Percentiles rank a stretch among this genome's conserved stretches.
phyloP scores from a whole-genome alignment of 2,797 vertebrate genomes.

The Acropternis orthonyx region DNA sequence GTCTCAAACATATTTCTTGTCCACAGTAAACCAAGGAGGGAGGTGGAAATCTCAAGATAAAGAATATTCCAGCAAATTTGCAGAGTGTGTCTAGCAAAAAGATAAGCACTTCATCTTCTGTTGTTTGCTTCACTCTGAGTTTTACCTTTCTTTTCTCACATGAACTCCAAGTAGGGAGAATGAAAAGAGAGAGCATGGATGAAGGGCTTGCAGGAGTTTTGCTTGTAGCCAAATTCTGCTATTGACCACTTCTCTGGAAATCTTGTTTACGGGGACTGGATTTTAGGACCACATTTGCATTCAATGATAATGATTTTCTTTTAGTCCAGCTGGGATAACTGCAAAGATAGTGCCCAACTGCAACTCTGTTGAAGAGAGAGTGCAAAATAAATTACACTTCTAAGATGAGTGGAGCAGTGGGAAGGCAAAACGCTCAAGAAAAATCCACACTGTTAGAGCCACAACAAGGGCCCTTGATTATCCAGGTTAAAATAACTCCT shows the following conservation, averaged over 20 bases:
- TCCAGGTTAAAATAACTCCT: slow-evolving; percentile 17
- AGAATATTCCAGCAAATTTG: slow-evolving; percentile 6
- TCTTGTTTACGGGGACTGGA: slow-evolving; percentile 1
- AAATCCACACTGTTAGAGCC: neutral
- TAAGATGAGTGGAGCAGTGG: neutral
- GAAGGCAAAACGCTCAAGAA: slow-evolving; percentile 17
- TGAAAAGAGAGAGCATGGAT: neutral
- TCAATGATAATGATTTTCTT: slow-evolving; percentile 57
- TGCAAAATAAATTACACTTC: slow-evolving; percentile 9
- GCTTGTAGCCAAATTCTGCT: slow-evolving; percentile 1
- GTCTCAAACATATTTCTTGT: neutral
- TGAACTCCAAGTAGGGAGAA: neutral
- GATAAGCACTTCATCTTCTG: slow-evolving; percentile 15
- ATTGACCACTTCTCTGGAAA: neutral
- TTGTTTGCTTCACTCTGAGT: neutral
- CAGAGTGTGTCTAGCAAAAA: neutral
- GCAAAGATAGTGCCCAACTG: slow-evolving; percentile 9
- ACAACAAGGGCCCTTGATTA: neutral
- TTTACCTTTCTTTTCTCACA: neutral
- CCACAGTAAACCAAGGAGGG: neutral
- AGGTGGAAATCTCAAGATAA: slow-evolving; percentile 8
- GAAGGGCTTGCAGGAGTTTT: slow-evolving; percentile 15
- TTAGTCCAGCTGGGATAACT: slow-evolving; percentile 33
- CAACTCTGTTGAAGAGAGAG: neutral
- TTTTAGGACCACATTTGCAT: slow-evolving; percentile 42